These are phyloP conservation scores for Oxyruncus cristatus DNA, from an alignment of 2,113 vertebrate genomes.

Conservation along the genomic window DNA sequence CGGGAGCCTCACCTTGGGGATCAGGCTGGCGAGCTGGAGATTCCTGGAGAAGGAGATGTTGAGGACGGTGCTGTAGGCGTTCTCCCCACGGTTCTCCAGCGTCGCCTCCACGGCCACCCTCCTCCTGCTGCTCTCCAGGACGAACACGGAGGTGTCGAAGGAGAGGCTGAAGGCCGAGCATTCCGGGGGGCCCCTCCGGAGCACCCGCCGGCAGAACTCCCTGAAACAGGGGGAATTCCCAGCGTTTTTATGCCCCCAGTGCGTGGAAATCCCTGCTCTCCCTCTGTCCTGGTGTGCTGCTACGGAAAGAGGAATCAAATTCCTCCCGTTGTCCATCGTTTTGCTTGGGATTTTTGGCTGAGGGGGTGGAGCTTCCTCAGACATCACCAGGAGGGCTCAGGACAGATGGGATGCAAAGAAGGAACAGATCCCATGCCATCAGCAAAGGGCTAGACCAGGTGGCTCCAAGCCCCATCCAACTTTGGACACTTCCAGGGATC, in stretches of 20 bases:
- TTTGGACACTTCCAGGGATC: neutral
- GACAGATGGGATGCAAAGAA: neutral
- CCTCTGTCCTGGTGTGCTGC: neutral
- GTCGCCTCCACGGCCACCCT: slow-evolving; percentile 84
- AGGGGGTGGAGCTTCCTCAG: accelerated
- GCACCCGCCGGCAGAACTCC: slow-evolving; percentile 82
- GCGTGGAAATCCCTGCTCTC: neutral
- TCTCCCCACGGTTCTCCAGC: slow-evolving; percentile 92
- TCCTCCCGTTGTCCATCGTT: accelerated
- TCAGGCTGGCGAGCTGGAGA: slow-evolving; percentile 88
- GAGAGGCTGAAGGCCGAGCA: slow-evolving; percentile 72
- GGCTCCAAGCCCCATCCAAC: accelerated
- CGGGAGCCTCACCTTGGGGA: slow-evolving; percentile 29
- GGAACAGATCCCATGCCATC: accelerated
- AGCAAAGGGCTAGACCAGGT: neutral
- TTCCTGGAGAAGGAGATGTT: slow-evolving; percentile 90
- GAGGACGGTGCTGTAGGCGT: slow-evolving; percentile 85
- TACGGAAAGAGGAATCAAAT: neutral
- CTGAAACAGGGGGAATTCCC: slow-evolving; percentile 40
- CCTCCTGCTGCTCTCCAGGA: slow-evolving; percentile 82
- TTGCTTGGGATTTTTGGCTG: neutral
- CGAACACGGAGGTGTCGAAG: slow-evolving; percentile 74
- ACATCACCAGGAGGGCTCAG: accelerated
- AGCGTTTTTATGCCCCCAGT: accelerated
- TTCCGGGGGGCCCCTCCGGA: slow-evolving; percentile 54